Conservation (phyloP, 2,888 invertebrate species). For the Labia minor region DNA sequence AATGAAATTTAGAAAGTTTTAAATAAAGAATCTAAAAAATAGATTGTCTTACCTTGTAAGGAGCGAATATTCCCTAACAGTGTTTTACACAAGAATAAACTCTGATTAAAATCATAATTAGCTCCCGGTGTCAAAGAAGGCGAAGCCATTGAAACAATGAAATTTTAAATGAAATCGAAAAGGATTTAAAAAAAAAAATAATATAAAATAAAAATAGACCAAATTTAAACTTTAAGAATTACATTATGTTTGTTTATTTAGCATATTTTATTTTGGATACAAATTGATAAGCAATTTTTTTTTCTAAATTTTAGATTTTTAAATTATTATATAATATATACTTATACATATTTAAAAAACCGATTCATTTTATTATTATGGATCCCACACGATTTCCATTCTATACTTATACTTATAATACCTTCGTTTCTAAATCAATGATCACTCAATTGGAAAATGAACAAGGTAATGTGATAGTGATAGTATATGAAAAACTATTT, state of each 20-base stretch:
- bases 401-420: not conserved
- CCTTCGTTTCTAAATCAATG: not conserved
- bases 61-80: not conserved
- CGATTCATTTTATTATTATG: not conserved
- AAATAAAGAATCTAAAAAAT: too few species aligned
- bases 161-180: too few species aligned
- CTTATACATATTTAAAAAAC: too few species aligned
- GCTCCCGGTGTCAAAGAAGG: not conserved
- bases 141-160: not conserved
- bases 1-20: too few species aligned
- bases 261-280: not conserved
- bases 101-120: not conserved
- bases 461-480: not conserved
- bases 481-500: too few species aligned
- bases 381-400: not conserved
- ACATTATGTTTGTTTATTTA: not conserved
- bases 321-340: too few species aligned
- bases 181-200: too few species aligned
- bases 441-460: not conserved
- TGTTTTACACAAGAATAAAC: not conserved
- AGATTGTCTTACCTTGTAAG: not conserved
- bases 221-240: too few species aligned
- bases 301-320: too few species aligned
- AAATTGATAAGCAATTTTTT: not conserved
- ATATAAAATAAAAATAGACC: not conserved